A percentile compares a stretch with the other conserved stretches of the same genome.
Conservation (phyloP, 2,797 vertebrate genomes). For the Erithacus rubecula region DNA sequence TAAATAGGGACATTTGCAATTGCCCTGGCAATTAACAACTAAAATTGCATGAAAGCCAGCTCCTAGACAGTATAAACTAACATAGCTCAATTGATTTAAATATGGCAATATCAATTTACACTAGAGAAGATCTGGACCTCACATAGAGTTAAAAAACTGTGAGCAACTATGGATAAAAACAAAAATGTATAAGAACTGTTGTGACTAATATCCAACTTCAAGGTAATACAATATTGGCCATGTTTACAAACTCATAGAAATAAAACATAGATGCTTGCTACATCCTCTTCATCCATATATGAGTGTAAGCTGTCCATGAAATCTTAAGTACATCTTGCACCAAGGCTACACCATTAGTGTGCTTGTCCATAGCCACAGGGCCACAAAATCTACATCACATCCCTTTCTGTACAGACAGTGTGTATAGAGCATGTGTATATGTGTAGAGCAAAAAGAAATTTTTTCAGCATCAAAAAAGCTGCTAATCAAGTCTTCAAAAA, state of each 20-base stretch:
- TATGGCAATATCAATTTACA: fast-evolving
- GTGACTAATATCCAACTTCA: background rate
- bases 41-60: background rate
- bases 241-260: background rate
- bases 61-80: background rate
- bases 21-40: background rate
- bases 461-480: background rate
- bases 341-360: background rate
- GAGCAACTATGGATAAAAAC: background rate
- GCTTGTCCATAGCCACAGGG: background rate
- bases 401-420: fast-evolving
- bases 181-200: background rate
- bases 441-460: background rate
- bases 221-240: background rate
- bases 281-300: background rate
- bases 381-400: fast-evolving
- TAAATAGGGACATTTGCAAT: background rate
- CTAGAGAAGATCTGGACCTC: background rate
- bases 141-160: background rate
- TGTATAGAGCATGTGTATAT: fast-evolving
- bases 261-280: background rate
- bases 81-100: background rate
- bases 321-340: background rate
- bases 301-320: background rate
- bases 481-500: background rate